Conservation (phyloP, 2,888 invertebrate genomes). For the Psylliodes chrysocephalus region DNA sequence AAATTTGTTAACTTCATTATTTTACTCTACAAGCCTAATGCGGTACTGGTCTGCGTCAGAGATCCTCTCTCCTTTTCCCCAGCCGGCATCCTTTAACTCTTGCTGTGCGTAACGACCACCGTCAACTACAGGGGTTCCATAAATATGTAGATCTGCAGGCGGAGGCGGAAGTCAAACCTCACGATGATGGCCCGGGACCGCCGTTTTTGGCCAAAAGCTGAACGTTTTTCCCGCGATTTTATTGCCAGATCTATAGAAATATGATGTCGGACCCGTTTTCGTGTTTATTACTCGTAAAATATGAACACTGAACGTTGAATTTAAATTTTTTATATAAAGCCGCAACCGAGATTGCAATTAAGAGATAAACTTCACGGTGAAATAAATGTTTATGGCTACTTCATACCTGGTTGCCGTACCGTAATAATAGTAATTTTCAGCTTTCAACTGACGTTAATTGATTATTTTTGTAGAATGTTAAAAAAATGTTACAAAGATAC, state of each 20-base stretch:
- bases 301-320: constrained; percentile 26
- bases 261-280: constrained; percentile 25
- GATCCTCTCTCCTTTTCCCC: neutral
- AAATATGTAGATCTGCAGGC: constrained; percentile 51
- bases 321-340: constrained; percentile 19
- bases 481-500: too few relatives aligned
- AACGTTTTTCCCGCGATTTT: constrained; percentile 31
- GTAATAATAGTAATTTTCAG: too few relatives aligned
- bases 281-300: constrained; percentile 37
- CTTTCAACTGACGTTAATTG: too few relatives aligned
- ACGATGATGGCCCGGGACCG: constrained; percentile 17
- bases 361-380: constrained; percentile 4
- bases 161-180: constrained; percentile 38
- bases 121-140: constrained; percentile 49
- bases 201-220: constrained; percentile 20
- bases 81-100: constrained; percentile 22
- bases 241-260: constrained; percentile 36
- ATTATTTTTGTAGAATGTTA: too few relatives aligned
- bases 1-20: too few relatives aligned
- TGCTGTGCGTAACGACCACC: constrained; percentile 47
- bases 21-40: neutral
- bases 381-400: neutral
- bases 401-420: neutral
- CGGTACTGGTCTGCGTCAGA: constrained; percentile 15
- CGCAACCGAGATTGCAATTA: constrained; percentile 16